Evolutionary conservation across 1,140 invertebrate species (phyloP).

Genomic region (Drosophila melanica): DNA sequence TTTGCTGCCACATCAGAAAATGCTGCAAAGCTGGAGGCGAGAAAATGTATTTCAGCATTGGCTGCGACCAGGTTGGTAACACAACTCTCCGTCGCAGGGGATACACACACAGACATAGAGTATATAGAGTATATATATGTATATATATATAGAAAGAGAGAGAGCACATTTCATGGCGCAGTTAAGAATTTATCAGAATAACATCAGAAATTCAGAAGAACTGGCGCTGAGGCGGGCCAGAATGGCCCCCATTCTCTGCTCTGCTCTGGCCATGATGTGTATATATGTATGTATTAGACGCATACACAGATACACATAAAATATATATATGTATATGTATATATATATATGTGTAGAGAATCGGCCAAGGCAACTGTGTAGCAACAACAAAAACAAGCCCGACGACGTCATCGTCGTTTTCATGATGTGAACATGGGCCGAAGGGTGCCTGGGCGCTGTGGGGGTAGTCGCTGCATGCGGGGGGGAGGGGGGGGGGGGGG

Average conservation of each 20-base stretch:
- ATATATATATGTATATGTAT: background rate
- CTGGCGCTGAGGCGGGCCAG: constrained; percentile 42
- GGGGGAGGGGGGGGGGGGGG: no score
- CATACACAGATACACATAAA: constrained; percentile 33
- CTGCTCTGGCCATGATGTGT: constrained; percentile 36
- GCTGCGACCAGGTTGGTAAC: constrained; percentile 5
- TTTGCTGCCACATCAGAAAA: constrained; percentile 50
- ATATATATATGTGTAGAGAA: constrained; percentile 57
- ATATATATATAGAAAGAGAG: constrained; percentile 14
- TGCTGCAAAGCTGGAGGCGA: constrained; percentile 59
- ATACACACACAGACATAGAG: background rate
- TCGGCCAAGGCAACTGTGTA: constrained; percentile 74
- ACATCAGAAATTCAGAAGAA: constrained; percentile 83
- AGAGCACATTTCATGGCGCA: constrained; percentile 42
- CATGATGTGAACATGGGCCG: constrained; percentile 50
- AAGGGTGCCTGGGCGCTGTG: background rate
- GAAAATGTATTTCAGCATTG: constrained; percentile 31
- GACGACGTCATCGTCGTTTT: constrained; percentile 71
- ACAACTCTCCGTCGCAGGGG: constrained; percentile 17
- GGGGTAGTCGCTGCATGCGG: no score
- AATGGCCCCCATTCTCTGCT: no score
- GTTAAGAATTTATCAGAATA: constrained; percentile 79
- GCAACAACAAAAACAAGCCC: constrained; percentile 24
- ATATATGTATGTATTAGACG: constrained; percentile 16
- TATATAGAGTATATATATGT: background rate